These are phyloP conservation scores for Slavum lentiscoides DNA, from an alignment of 2,888 invertebrate species.

Conservation along the genomic window DNA sequence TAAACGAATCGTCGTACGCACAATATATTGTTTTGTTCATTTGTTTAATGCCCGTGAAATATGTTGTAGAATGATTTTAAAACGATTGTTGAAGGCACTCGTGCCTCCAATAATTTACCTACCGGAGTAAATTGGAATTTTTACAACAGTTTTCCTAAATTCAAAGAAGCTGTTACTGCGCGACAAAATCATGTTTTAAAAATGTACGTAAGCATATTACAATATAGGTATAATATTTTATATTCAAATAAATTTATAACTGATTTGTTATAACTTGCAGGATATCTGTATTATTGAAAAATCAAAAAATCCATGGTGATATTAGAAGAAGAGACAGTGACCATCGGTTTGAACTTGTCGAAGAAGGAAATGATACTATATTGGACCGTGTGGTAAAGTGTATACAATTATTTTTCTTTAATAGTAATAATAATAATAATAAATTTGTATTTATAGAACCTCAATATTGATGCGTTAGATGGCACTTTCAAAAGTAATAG, in stretches of 20 bases:
- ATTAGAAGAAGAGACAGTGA: slow-evolving; percentile 66
- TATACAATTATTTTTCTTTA: not conserved
- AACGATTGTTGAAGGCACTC: slow-evolving; percentile 70
- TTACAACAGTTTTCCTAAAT: slow-evolving; percentile 77
- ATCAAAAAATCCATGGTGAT: slow-evolving; percentile 65
- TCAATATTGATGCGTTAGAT: slow-evolving; percentile 46
- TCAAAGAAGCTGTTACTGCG: slow-evolving; percentile 68
- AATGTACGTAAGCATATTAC: slow-evolving; percentile 60
- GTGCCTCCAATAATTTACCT: slow-evolving; percentile 74
- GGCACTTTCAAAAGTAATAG: slow-evolving; percentile 15
- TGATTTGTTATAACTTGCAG: slow-evolving; percentile 56
- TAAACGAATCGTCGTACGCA: too few relatives aligned
- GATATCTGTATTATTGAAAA: slow-evolving; percentile 65
- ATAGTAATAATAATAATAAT: not conserved
- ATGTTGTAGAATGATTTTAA: slow-evolving; percentile 68
- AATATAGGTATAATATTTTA: not conserved
- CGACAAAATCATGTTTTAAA: slow-evolving; percentile 70
- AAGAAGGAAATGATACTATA: slow-evolving; percentile 81
- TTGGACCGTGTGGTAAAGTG: slow-evolving; percentile 74
- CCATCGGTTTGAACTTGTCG: slow-evolving; percentile 74
- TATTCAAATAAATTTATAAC: slow-evolving; percentile 23
- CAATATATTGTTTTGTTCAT: not conserved
- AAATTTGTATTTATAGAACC: slow-evolving; percentile 28
- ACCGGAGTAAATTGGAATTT: slow-evolving; percentile 72
- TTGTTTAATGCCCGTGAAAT: not conserved